Percentiles rank a stretch among this genome's conserved stretches.
Conservation (phyloP, 2,888 invertebrate genomes). For the Celastrina argiolus region DNA sequence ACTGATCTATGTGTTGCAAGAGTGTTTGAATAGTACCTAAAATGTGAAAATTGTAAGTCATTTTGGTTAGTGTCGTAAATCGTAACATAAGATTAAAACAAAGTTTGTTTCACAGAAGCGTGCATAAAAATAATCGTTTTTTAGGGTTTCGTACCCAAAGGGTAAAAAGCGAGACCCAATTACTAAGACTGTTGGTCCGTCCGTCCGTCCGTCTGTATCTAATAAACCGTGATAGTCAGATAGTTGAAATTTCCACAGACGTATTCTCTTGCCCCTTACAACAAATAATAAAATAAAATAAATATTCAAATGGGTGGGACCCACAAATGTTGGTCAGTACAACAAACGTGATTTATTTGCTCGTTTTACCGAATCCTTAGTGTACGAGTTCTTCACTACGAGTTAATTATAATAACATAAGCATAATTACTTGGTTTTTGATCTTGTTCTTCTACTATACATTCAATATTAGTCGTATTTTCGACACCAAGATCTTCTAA, state of each 20-base stretch:
- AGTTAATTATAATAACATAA: not conserved
- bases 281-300: too few species aligned
- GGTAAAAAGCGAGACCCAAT: too few species aligned
- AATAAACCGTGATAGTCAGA: too few species aligned
- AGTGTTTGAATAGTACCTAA: constrained; percentile 39
- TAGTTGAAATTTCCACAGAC: too few species aligned
- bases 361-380: not conserved
- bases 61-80: not conserved
- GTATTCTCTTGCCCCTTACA: too few species aligned
- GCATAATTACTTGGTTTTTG: not conserved
- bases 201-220: too few species aligned
- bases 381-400: not conserved
- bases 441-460: not conserved
- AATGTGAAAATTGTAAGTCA: not conserved
- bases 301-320: too few species aligned
- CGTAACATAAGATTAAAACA: not conserved
- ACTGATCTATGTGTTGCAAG: constrained; percentile 53
- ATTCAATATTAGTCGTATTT: not conserved
- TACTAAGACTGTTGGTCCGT: too few species aligned
- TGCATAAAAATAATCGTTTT: not conserved
- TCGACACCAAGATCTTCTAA: not conserved
- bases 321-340: too few species aligned
- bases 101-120: not conserved
- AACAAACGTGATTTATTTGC: not conserved
- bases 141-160: not conserved